Evolutionary conservation across 2,113 vertebrate species (phyloP).

Genomic region (Pteropus alecto): DNA sequence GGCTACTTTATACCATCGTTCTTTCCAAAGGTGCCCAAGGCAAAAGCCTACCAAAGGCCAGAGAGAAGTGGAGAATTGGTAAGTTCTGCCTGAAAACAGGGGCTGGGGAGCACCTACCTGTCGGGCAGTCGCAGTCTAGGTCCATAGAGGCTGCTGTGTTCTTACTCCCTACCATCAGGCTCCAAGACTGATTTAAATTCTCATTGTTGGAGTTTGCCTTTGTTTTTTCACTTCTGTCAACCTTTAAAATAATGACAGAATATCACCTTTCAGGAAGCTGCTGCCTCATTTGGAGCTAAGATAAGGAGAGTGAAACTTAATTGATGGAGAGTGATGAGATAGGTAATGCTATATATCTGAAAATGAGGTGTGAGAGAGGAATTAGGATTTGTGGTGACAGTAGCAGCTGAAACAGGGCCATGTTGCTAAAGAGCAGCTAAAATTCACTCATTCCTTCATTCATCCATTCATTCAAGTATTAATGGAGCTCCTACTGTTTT

Average conservation of each 20-base stretch:
- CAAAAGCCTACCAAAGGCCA: background rate
- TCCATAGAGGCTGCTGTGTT: rapidly evolving
- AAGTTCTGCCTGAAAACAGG: background rate
- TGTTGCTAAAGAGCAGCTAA: background rate
- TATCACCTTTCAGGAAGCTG: conserved; percentile 63
- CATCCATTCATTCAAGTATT: background rate
- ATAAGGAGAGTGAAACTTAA: conserved; percentile 72
- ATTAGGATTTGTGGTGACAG: background rate
- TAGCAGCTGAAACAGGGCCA: background rate
- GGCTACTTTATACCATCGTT: background rate
- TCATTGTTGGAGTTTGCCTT: background rate
- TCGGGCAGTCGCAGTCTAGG: background rate
- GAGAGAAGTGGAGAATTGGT: background rate
- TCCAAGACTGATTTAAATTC: background rate
- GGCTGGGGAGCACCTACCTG: background rate
- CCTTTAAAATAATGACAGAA: conserved; percentile 62
- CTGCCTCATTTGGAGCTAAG: conserved; percentile 66
- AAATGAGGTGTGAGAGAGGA: conserved; percentile 29
- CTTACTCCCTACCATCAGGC: rapidly evolving
- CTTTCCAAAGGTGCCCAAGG: background rate
- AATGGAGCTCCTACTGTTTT: background rate
- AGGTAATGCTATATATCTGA: background rate
- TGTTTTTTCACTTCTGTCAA: conserved; percentile 1
- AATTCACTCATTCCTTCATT: background rate
- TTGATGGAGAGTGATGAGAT: conserved; percentile 57